Percentiles rank a stretch among this genome's conserved stretches.
phyloP scores from a whole-genome alignment of 2,797 vertebrate genomes.

The Taeniopygia guttata region DNA sequence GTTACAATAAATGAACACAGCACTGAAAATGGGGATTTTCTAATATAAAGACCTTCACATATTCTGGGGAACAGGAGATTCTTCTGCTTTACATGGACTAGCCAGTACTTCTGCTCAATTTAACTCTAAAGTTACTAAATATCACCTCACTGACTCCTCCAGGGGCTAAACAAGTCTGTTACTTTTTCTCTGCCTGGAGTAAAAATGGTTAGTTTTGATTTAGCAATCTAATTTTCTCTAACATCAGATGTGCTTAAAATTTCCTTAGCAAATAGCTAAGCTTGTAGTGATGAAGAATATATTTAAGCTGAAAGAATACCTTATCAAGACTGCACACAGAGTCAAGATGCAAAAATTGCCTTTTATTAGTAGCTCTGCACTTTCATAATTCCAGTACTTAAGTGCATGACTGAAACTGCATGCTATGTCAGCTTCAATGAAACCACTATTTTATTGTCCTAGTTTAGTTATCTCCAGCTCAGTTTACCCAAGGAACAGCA shows the following conservation, averaged over 20 bases:
- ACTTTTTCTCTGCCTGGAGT: neutral
- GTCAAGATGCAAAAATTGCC: neutral
- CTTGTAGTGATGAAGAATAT: neutral
- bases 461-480: slow-evolving; percentile 16
- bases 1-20: neutral
- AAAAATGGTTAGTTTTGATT: slow-evolving; percentile 6
- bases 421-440: neutral
- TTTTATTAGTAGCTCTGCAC: neutral
- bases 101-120: neutral
- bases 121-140: neutral
- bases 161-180: neutral
- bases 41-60: neutral
- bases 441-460: slow-evolving; percentile 24
- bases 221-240: neutral
- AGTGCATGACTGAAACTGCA: neutral
- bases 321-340: neutral
- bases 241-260: neutral
- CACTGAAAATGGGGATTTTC: neutral
- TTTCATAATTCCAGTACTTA: neutral
- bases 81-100: neutral
- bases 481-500: slow-evolving; percentile 9
- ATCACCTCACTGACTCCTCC: neutral
- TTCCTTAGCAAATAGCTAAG: neutral
- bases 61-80: neutral
- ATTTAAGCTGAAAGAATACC: neutral